These are phyloP conservation scores for Abramis brama DNA, from an alignment of 2,113 vertebrate genomes.

Conservation along the genomic window DNA sequence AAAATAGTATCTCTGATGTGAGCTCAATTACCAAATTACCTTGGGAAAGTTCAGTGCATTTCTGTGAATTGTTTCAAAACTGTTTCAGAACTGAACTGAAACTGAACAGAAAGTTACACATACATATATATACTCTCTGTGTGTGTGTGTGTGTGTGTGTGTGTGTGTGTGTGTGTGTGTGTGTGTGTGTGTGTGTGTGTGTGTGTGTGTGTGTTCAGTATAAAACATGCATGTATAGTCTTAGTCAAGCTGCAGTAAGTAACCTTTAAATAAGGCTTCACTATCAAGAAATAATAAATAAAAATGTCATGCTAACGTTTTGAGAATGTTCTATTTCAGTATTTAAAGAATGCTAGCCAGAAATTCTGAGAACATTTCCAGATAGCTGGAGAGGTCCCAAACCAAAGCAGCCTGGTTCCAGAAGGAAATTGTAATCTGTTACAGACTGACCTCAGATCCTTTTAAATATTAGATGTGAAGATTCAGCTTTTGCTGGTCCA, in stretches of 20 bases:
- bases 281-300: background rate
- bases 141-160: too few relatives aligned
- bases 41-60: background rate
- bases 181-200: background rate
- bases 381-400: background rate
- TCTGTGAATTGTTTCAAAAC: background rate
- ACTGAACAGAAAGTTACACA: background rate
- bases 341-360: background rate
- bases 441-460: constrained; percentile 3
- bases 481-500: background rate
- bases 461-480: background rate
- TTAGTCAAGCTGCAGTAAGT: background rate
- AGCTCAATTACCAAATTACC: background rate
- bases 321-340: background rate
- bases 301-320: background rate
- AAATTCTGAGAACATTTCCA: background rate
- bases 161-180: too few relatives aligned
- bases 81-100: too few relatives aligned
- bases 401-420: background rate
- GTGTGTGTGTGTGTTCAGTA: too few relatives aligned
- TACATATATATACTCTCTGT: too few relatives aligned
- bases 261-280: background rate
- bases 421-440: background rate
- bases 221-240: too few relatives aligned
- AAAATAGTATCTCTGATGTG: background rate